Evolutionary conservation across 2,113 vertebrate species (phyloP).

Genomic region (Crotalus tigris): DNA sequence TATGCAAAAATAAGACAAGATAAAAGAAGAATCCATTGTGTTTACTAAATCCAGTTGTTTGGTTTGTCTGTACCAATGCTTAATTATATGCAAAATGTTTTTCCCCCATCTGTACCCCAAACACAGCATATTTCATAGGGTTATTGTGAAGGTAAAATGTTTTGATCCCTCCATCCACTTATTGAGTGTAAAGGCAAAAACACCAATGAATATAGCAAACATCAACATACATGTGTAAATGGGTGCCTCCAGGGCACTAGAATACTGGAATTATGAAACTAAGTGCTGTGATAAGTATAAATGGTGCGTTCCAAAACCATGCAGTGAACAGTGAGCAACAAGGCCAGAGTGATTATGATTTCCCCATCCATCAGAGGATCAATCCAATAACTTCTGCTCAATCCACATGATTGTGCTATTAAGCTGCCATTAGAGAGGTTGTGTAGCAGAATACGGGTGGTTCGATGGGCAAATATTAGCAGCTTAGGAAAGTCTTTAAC

Average conservation of each 20-base stretch:
- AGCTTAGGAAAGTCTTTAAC: constrained; percentile 55
- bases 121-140: background rate
- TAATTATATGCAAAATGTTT: background rate
- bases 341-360: constrained; percentile 61
- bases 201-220: background rate
- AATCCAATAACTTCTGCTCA: constrained; percentile 62
- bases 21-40: background rate
- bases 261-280: constrained; percentile 57
- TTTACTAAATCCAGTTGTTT: background rate
- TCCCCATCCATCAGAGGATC: constrained; percentile 58
- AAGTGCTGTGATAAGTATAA: constrained; percentile 54
- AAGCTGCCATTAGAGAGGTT: constrained; percentile 62
- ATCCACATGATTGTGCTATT: constrained; percentile 67
- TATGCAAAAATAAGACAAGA: background rate
- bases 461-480: constrained; percentile 44
- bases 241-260: background rate
- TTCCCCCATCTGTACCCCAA: background rate
- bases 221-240: background rate
- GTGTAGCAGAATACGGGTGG: constrained; percentile 41
- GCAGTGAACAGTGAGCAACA: constrained; percentile 44
- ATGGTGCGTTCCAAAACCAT: constrained; percentile 51
- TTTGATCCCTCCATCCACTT: background rate
- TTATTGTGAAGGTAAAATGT: background rate
- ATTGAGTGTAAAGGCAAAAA: background rate
- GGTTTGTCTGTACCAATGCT: background rate